phyloP scores from a whole-genome alignment of 1,140 invertebrate genomes.

The Battus philenor region DNA sequence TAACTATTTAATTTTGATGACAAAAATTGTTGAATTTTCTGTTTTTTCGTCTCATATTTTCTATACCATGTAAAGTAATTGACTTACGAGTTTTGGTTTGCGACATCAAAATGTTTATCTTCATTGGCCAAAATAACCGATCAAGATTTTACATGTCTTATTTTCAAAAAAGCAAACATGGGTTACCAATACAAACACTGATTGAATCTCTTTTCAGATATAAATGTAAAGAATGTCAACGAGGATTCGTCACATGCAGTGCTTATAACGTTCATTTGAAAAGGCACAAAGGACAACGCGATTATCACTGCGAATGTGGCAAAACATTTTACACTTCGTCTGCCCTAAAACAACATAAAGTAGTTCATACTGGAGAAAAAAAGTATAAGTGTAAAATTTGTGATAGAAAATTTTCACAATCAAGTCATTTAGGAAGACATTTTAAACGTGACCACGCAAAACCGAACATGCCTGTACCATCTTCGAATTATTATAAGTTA shows the following conservation, averaged over 20 bases:
- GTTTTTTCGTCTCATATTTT: no score
- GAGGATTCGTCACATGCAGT: conserved; percentile 64
- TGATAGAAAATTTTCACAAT: conserved; percentile 61
- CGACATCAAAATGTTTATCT: no score
- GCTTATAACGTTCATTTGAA: conserved; percentile 62
- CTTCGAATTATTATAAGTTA: conserved; percentile 44
- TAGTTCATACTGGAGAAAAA: conserved; percentile 59
- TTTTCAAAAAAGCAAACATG: background rate
- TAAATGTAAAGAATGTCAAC: conserved; percentile 54
- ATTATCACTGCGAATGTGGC: conserved; percentile 63
- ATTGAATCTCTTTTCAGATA: conserved; percentile 35
- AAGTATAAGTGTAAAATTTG: conserved; percentile 67
- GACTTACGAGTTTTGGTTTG: no score
- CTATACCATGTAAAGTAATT: no score
- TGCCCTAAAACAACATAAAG: conserved; percentile 58
- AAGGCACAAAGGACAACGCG: conserved; percentile 55
- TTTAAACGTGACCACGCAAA: conserved; percentile 58
- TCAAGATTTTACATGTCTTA: no score
- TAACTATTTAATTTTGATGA: no score
- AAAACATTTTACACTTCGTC: conserved; percentile 68
- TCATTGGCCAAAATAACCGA: no score
- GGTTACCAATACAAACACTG: background rate
- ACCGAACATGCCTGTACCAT: conserved; percentile 48
- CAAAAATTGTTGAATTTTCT: no score
- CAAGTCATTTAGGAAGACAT: conserved; percentile 58